A percentile compares a stretch with the other conserved stretches of the same genome.
Conservation (phyloP, 2,113 vertebrate species). For the Nestor notabilis region DNA sequence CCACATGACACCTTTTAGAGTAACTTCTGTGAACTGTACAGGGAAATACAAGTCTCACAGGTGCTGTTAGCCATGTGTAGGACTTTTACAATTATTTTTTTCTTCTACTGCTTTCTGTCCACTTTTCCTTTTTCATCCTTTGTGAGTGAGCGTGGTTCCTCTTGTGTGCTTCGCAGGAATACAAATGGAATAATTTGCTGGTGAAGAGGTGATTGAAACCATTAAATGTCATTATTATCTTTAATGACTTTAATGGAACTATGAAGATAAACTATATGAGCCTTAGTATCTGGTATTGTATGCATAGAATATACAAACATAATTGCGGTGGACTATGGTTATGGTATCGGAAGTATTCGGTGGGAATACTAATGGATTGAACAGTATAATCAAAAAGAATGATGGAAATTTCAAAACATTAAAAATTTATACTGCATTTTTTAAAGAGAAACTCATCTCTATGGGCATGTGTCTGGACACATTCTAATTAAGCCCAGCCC, state of each 20-base stretch:
- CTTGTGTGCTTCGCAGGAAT: not conserved
- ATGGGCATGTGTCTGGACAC: not conserved
- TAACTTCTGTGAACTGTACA: not conserved
- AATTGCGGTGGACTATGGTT: not conserved
- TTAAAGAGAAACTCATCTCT: not conserved
- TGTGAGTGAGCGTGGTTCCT: not conserved
- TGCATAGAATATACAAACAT: not conserved
- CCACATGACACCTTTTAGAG: not conserved
- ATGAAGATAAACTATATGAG: not conserved
- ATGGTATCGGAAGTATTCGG: not conserved
- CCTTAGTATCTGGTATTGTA: not conserved
- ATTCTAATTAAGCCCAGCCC: not conserved
- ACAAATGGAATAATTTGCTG: not conserved
- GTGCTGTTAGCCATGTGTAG: not conserved
- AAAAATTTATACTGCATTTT: not conserved
- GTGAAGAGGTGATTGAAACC: not conserved
- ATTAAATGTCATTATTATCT: not conserved
- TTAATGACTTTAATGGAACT: not conserved
- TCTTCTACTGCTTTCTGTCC: not conserved
- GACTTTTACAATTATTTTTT: not conserved
- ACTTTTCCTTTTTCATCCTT: not conserved
- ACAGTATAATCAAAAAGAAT: not conserved
- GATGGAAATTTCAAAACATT: not conserved
- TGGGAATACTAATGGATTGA: slow-evolving; percentile 7
- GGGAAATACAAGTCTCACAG: accelerated